These are phyloP conservation scores for Sebastes aleutianus DNA, from an alignment of 2,797 vertebrate species.

Conservation along the genomic window DNA sequence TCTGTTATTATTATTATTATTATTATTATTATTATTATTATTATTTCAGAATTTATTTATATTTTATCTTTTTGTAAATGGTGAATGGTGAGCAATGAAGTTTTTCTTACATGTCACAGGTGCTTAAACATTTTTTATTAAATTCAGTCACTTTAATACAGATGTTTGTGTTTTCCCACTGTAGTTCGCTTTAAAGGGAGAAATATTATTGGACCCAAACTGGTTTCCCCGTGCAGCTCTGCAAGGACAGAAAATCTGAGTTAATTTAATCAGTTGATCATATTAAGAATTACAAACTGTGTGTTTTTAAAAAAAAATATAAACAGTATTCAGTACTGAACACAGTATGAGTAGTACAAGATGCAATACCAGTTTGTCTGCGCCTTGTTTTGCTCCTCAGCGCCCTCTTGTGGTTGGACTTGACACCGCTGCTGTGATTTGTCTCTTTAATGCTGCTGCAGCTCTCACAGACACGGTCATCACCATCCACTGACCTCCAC, in stretches of 20 bases:
- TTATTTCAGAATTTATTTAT: too few species aligned
- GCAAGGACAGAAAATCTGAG: conserved; percentile 7
- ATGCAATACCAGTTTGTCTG: not conserved
- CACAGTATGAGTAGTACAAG: not conserved
- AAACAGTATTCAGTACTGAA: not conserved
- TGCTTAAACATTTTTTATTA: conserved; percentile 7
- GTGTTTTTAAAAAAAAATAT: not conserved
- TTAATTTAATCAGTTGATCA: not conserved
- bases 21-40: too few species aligned
- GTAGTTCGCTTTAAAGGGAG: not conserved
- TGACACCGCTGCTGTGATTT: not conserved
- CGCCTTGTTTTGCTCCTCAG: not conserved
- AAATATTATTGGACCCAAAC: conserved; percentile 38
- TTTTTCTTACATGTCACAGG: not conserved
- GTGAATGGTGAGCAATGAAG: not conserved
- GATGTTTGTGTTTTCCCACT: not conserved
- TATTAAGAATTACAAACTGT: not conserved
- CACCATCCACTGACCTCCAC: conserved; percentile 57
- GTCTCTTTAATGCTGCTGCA: not conserved
- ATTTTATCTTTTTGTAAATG: not conserved
- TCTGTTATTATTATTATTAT: too few species aligned
- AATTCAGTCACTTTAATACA: not conserved
- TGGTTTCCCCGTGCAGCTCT: conserved; percentile 27
- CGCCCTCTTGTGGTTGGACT: conserved; percentile 39
- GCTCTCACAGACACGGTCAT: conserved; percentile 40